These are phyloP conservation scores for Idaea aversata DNA, from an alignment of 2,888 invertebrate genomes.

Conservation along the genomic window DNA sequence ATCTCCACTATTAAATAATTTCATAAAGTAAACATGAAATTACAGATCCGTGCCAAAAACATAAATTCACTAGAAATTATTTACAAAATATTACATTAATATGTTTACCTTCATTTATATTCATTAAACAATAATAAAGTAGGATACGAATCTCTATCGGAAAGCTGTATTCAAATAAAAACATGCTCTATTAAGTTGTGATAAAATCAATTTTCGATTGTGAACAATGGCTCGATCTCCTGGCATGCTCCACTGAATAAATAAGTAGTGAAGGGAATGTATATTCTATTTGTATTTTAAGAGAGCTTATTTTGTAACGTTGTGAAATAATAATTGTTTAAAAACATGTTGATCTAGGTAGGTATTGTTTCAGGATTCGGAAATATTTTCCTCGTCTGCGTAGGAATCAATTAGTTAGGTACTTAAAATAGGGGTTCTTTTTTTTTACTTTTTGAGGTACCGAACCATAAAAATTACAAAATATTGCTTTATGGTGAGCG, in stretches of 20 bases:
- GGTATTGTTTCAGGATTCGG: background rate
- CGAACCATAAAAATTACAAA: too few species aligned
- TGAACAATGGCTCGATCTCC: background rate
- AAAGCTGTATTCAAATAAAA: conserved; percentile 31
- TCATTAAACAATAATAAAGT: conserved; percentile 59
- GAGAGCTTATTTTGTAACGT: background rate
- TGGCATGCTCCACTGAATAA: background rate
- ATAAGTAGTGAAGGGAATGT: background rate
- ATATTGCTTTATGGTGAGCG: too few species aligned
- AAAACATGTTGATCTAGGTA: background rate
- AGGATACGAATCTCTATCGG: conserved; percentile 43
- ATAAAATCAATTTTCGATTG: conserved; percentile 33
- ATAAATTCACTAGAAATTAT: too few species aligned
- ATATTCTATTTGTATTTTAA: background rate
- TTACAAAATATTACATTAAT: conserved; percentile 22
- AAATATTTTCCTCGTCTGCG: background rate
- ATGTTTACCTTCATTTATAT: conserved; percentile 59
- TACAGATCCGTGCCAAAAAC: too few species aligned
- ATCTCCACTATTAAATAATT: too few species aligned
- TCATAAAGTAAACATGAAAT: too few species aligned
- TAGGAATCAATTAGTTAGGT: background rate
- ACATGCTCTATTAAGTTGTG: conserved; percentile 29
- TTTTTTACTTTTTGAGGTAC: too few species aligned
- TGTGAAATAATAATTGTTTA: background rate
- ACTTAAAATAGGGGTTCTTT: too few species aligned